These are phyloP conservation scores for Bacillus rossius DNA, from an alignment of 1,140 invertebrate genomes.

Conservation along the genomic window DNA sequence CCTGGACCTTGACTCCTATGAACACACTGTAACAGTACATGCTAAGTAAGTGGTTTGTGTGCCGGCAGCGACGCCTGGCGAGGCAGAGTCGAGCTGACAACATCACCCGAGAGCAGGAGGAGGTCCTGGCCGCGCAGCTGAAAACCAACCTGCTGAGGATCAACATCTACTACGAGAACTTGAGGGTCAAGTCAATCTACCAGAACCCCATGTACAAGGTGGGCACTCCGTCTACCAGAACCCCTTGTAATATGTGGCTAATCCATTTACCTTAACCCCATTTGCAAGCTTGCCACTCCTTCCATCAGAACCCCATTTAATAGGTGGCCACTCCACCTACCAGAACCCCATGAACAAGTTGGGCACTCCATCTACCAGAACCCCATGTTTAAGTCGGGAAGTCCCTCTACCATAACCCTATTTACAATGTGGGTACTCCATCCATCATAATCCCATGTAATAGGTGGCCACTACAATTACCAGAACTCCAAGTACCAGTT, in stretches of 20 bases:
- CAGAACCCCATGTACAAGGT: slow-evolving; percentile 17
- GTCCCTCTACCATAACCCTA: slow-evolving; percentile 13
- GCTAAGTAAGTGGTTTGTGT: no score
- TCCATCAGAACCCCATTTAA: no score
- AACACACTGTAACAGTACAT: no score
- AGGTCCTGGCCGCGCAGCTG: no score
- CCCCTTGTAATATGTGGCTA: no score
- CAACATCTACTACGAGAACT: slow-evolving; percentile 17
- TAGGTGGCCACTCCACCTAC: slow-evolving; percentile 4
- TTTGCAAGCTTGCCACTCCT: not conserved
- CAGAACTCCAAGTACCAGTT: not conserved
- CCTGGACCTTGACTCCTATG: no score
- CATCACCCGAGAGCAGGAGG: no score
- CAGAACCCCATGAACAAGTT: slow-evolving; percentile 15
- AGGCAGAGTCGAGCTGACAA: no score
- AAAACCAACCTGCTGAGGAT: slow-evolving; percentile 13
- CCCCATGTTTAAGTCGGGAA: slow-evolving; percentile 13
- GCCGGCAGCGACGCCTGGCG: no score
- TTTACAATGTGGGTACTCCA: slow-evolving; percentile 7
- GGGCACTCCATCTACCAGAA: slow-evolving; percentile 3
- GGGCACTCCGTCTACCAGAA: not conserved
- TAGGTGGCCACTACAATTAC: no score
- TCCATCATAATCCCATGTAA: not conserved
- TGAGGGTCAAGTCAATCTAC: slow-evolving; percentile 9
- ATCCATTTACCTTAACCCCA: not conserved